phyloP scores from a whole-genome alignment of 2,888 invertebrate species.

The Chloroclystis v-ata region DNA sequence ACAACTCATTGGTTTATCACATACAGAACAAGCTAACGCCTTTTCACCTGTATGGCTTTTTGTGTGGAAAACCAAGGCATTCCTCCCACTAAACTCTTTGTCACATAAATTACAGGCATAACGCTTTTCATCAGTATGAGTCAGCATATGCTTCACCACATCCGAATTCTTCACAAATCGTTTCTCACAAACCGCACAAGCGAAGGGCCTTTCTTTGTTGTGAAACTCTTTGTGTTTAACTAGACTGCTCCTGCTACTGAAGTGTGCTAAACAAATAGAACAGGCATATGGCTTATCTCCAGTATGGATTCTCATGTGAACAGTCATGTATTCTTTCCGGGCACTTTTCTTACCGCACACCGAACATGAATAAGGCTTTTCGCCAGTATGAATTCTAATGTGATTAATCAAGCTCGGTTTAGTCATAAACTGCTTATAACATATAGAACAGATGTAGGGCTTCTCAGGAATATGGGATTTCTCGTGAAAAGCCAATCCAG shows the following conservation, averaged over 20 bases:
- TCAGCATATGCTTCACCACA: no score
- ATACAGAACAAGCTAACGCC: not conserved
- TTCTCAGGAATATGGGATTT: no score
- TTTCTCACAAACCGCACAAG: not conserved
- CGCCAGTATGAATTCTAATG: no score
- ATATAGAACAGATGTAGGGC: no score
- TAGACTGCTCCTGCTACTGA: not conserved
- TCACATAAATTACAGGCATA: not conserved
- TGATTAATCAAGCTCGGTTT: not conserved
- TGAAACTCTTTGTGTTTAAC: not conserved
- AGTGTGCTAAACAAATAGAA: not conserved
- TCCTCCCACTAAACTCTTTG: constrained; percentile 8
- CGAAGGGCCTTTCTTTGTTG: not conserved
- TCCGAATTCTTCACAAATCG: no score
- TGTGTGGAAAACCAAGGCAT: not conserved
- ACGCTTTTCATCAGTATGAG: constrained; percentile 1
- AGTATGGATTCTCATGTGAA: not conserved
- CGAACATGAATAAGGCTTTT: no score
- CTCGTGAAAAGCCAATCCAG: no score
- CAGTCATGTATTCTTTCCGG: no score
- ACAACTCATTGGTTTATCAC: no score
- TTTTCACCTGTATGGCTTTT: not conserved
- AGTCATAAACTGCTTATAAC: no score
- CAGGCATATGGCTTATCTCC: not conserved
- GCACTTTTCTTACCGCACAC: no score